phyloP scores from a whole-genome alignment of 2,113 vertebrate genomes.

The Triplophysa tibetana region DNA sequence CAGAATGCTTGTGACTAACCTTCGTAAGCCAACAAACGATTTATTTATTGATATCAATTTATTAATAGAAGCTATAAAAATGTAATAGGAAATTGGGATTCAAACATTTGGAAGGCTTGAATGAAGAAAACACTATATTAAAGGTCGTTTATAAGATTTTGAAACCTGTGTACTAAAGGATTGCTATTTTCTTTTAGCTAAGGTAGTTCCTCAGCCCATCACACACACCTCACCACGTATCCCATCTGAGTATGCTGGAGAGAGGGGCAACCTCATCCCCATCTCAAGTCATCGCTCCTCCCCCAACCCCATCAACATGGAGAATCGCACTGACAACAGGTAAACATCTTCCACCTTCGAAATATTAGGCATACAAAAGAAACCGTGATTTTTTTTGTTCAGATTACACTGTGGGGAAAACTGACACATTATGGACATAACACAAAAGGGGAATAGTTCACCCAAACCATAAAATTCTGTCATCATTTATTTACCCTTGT shows the following conservation, averaged over 20 bases:
- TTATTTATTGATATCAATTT: too few species aligned
- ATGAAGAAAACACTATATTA: not conserved
- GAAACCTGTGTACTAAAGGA: not conserved
- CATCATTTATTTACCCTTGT: too few species aligned
- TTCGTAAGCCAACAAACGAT: not conserved
- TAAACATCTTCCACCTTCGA: conserved; percentile 52
- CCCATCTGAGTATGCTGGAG: conserved; percentile 90
- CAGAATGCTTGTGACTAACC: not conserved
- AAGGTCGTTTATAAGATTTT: not conserved
- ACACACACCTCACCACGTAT: conserved; percentile 91
- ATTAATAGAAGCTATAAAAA: not conserved
- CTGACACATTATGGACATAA: too few species aligned
- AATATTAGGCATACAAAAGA: not conserved
- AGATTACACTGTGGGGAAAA: too few species aligned
- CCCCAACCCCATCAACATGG: conserved; percentile 96
- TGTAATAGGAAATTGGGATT: not conserved
- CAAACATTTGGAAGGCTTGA: not conserved
- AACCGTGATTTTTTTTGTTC: too few species aligned
- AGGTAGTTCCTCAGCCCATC: conserved; percentile 97
- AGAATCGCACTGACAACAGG: conserved; percentile 94
- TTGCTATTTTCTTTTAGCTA: conserved; percentile 74
- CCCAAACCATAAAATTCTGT: too few species aligned
- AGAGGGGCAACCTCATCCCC: conserved; percentile 90
- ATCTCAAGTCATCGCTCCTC: conserved; percentile 91
- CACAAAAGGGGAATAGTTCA: too few species aligned